Base-by-base conservation (phyloP, 2,888 invertebrate species). In the Pasiphila rectangulata region DNA sequence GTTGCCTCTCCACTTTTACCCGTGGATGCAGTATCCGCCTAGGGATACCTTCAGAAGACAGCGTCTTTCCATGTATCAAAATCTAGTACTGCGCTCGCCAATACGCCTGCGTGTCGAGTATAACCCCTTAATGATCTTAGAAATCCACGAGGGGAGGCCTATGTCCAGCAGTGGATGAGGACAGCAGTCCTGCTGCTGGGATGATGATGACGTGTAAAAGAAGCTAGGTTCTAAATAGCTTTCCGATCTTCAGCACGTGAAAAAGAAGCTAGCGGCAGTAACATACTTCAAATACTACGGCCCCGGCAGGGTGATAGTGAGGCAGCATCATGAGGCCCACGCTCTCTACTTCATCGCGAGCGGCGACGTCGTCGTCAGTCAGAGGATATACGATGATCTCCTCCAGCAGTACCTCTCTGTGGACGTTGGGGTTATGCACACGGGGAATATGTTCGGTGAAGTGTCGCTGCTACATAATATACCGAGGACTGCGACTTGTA, bases 391-490 rank as follows among this genome's bases (percentile, higher is more conserved):
- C 46, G 92, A 93, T 55, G 85, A 86, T 41, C 63, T 90, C 15
- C 63, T 90, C 1, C 80, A 90, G 9, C 71, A 85, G 60, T 59
- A 76, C 32, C 65, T 87, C 0, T 84, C 84, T 0, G 74, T 83
- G 10, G 88, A 90, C 9, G 74, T 91, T 4, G 91, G 90, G 3
- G 67, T 66, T 0, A 83, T 92, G 75, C 84, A 83, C 15, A 54
- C 89, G 0, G 93, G 93, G 0, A 91, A 91, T 41, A 90, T 91
- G 85, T 93, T 93, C 59, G 94, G 93, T 0, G 93, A 93, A 73
- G 90, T 92, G 7, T 91, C 92, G 0, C 69, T 93, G 24, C 67
- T 93, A 39, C 92, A 93, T 57, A 86, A 87, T 15, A 89, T 92
- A 30, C 87, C 87, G 3, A 85, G 93, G 64, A 90, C 91, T 4